Evolutionary conservation across 2,888 invertebrate species (phyloP), one percentile per base, ranked within the genome.

Genomic region (Zele albiditarsus): DNA sequence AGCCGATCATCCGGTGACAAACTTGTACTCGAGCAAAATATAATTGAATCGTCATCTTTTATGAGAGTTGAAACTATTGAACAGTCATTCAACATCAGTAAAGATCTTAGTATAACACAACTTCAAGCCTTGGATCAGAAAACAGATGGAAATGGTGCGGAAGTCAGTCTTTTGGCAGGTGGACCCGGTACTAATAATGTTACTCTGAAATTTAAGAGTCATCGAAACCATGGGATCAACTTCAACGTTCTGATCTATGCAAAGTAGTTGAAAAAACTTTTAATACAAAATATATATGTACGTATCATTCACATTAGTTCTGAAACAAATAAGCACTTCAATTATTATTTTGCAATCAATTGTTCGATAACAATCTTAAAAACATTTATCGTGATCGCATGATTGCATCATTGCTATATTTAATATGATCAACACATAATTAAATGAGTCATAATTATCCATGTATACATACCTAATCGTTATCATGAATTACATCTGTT

Each of bases 131-230:
- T 86, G 14, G 91, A 91, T 80, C 89, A 89, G 74, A 84, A 88
- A 42, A 84, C 84, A 46, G 86, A 90, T 46, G 91, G 90, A 0
- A 88, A 89, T 0, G 91, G 91, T 8, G 91, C 91, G 20, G 86
- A 82, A 74, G 89, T 88, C 1, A 86, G 82, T 5, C 77, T 91
- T 0, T 42, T 82, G 0, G 53, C 57, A 0, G 91, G 91, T 38
- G 91, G 91, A 12, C 89, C 90, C 0, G 88, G 88, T 3, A 71
- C 77, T 63, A 83, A 71, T 10, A 83, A 81, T 33, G 89, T 87
- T 1, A 87, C 87, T 0, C 74, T 91, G 0, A 87, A 86, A 46
- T 89, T 91, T 81, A 90, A 89, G 79, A 91, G 91, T 27, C 87
- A 89, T 77, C 85, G 90, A 20, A 86, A 89, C 23, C 85, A 88